phyloP scores from a whole-genome alignment of 1,140 invertebrate species.

The Cydia amplana region DNA sequence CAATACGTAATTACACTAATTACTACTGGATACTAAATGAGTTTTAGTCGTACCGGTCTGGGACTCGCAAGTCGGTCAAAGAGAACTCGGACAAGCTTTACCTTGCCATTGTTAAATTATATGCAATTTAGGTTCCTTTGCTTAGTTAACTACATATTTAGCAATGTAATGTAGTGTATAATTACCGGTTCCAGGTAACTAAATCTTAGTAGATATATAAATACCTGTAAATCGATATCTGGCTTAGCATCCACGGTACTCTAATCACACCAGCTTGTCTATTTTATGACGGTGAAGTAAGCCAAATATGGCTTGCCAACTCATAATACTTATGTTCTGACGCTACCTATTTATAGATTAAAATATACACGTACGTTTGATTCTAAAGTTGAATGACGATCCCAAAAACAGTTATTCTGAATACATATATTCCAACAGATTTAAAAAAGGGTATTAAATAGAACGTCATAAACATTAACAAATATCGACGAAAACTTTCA shows the following conservation, averaged over 20 bases:
- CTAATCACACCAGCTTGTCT: no score
- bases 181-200: neutral
- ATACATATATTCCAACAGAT: neutral
- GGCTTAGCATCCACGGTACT: neutral
- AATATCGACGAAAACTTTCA: neutral
- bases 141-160: slow-evolving; percentile 14
- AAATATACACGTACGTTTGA: no score
- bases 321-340: no score
- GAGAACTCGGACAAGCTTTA: neutral
- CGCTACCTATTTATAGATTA: no score
- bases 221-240: neutral
- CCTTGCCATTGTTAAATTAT: slow-evolving; percentile 11
- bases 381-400: no score
- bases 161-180: neutral
- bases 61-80: slow-evolving; percentile 3
- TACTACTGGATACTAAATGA: neutral
- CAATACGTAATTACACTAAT: neutral
- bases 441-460: neutral
- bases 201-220: neutral
- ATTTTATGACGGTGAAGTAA: no score
- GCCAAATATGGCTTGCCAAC: no score
- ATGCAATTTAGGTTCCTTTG: slow-evolving; percentile 16
- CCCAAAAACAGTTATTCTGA: neutral
- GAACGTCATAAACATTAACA: slow-evolving; percentile 7
- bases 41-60: neutral